phyloP scores from a whole-genome alignment of 2,888 invertebrate genomes.

The Carpatolechia fugitivella region DNA sequence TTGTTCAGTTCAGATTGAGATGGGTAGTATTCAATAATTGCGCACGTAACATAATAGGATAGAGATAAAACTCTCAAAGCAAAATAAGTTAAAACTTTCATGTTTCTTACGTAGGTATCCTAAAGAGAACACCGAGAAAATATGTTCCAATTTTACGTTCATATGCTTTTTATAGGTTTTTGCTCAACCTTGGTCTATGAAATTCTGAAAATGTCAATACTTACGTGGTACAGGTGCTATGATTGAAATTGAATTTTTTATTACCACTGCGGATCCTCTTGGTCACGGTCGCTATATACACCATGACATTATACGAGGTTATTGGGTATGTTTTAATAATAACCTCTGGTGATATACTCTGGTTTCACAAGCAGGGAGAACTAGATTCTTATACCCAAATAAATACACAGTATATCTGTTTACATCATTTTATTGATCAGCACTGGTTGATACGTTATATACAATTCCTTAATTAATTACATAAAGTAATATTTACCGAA shows the following conservation, averaged over 20 bases:
- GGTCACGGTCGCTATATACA: conserved; percentile 42
- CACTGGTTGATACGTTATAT: conserved; percentile 46
- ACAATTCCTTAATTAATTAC: conserved; percentile 38
- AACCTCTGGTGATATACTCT: background rate
- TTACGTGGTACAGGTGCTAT: conserved; percentile 58
- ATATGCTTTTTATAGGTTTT: conserved; percentile 47
- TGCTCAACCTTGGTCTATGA: conserved; percentile 44
- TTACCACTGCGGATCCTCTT: conserved; percentile 38
- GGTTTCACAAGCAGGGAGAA: too few species aligned
- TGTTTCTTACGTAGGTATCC: background rate
- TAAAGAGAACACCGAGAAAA: conserved; percentile 1
- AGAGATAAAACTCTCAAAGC: background rate
- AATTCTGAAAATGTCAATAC: conserved; percentile 36
- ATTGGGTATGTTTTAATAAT: background rate
- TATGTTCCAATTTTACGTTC: background rate
- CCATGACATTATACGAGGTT: conserved; percentile 38
- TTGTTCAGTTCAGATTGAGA: conserved; percentile 37
- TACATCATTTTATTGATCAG: conserved; percentile 61
- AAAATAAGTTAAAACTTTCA: background rate
- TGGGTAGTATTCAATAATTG: conserved; percentile 56
- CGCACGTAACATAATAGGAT: conserved; percentile 24
- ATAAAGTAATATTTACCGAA: conserved; percentile 44
- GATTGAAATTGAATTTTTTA: conserved; percentile 74
- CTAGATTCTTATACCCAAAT: too few species aligned
- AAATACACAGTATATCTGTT: conserved; percentile 30